Evolutionary conservation across 1,140 invertebrate genomes (phyloP), one percentile per base, ranked within the genome.

Genomic region (Bombus confusus): DNA sequence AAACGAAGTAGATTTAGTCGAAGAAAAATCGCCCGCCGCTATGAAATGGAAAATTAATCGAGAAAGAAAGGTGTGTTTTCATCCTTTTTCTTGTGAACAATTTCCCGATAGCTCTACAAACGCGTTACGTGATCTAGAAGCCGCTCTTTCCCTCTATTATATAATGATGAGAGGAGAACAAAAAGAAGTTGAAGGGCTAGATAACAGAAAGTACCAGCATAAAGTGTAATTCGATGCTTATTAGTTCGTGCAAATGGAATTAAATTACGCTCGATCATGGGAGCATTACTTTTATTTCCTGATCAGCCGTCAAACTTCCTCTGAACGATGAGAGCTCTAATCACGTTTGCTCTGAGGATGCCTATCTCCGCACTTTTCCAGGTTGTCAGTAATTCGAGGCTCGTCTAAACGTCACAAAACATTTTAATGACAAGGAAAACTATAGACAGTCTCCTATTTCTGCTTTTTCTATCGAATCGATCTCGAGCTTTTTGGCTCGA

Each of bases 241-340:
- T 83, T 83, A 78, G 74, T 78, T 78, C 34, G 82, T 9, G 64
- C 82, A 83, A 83, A 83, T 64, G 59, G 82, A 83, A 83, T 83
- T 83, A 83, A 83, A 83, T 83, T 83, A 78, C 82, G 47, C 3
- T 83, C 82, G 64, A 83, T 83, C 82, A 77, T 78, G 62, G 34
- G 2, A 34, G 31, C 47, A 52, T 83, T 83, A 69, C 64, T 83
- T 77, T 69, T 83, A 69, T 77, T 78, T 69, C 74, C 57, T 59
- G 47, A 69, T 77, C 81, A 41, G 66, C 81, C 34, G 64, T 83
- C 82, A 77, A 83, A 78, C 82, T 83, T 59, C 64, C 12, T 34
- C 15, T n/a, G 72, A 83, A 68, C 82, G 74, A 78, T 28, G 47
- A n/a, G 77, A 43, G 34, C 62, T 47, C 66, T 77, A 77, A 83